Base-by-base conservation (phyloP, 2,113 vertebrate species). In the Oreochromis niloticus region DNA sequence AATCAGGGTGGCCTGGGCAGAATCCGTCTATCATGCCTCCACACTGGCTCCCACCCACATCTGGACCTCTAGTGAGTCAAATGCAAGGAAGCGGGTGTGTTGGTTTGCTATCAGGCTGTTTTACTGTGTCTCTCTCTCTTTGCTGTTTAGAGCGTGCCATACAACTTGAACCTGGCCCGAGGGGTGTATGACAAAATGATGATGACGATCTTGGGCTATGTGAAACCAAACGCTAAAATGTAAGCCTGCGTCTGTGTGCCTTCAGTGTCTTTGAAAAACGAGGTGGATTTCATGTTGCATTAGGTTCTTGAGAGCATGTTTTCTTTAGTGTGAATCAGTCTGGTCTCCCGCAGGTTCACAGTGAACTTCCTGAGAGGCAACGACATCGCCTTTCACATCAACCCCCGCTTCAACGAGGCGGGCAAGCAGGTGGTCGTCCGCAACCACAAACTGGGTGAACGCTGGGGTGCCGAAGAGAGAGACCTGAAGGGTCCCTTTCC, bases 131-230 rank as follows among this genome's bases (percentile, higher is more conserved):
- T 80, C 32, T 83, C 55, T 75, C 55, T 68, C 30, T 34, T 63
- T 52, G 39, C 4, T 78, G 7, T 86, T 34, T 41, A 97, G 96
- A 94, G 93, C 8, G 96, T 97, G 6, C 97, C 97, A 1, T 97
- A 95, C 94, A 96, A 95, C 92, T 79, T 96, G 86, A 96, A 96
- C 46, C 93, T 97, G 78, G 90, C 95, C 27, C 87, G 96, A 43
- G 97, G 97, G 2, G 87, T 96, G 66, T 96, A 96, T 14, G 96
- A 97, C 94, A 97, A 96, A 85, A 95, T 97, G 94, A 95, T 97
- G 95, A 94, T 97, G 88, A 97, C 96, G 39, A 96, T 97, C 85
- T 82, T 90, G 79, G 97, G 96, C 14, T 87, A 96, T n/a, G 93
- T 97, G 22, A 96, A 96, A 83, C 95, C 96, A 0, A 90, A 96